A percentile compares a stretch with the other conserved stretches of the same genome.
Conservation (phyloP, 2,797 vertebrate genomes). For the Poeciliopsis paucimaculata region DNA sequence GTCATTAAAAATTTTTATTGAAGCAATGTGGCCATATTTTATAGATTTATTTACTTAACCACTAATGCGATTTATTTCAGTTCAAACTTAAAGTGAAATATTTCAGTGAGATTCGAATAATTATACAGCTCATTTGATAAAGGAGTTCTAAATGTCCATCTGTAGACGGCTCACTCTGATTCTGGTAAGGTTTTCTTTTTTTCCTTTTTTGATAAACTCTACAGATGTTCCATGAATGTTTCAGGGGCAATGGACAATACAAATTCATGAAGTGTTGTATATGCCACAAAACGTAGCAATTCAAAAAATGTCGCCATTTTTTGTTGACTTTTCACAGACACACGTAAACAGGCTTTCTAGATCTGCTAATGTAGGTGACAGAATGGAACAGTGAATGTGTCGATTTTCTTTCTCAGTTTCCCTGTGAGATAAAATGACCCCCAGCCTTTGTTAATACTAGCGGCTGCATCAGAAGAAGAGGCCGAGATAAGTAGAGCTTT, state of each 20-base stretch:
- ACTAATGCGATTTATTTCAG: not conserved
- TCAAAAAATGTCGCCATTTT: not conserved
- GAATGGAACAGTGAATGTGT: not conserved
- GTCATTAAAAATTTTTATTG: not conserved
- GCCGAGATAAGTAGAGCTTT: no score
- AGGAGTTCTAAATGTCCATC: not conserved
- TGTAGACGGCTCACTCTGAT: not conserved
- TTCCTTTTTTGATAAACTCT: not conserved
- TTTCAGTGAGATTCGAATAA: not conserved
- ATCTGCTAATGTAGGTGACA: not conserved
- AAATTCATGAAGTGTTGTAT: not conserved
- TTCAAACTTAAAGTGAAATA: not conserved
- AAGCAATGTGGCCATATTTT: not conserved
- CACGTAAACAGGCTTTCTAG: not conserved
- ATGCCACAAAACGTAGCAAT: not conserved
- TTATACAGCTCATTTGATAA: not conserved
- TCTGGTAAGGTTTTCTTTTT: not conserved
- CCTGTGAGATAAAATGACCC: no score
- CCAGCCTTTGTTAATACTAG: no score
- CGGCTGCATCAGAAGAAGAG: no score
- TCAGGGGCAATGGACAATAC: not conserved
- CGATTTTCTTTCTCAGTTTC: no score
- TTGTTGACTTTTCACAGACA: not conserved
- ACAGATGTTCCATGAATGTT: not conserved
- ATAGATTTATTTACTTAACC: not conserved